Evolutionary conservation across 30 jellyfish, hydroid and myxozoan species (phyloP), one percentile per base, ranked within the genome.

Genomic region (Euphysa ruthae): DNA sequence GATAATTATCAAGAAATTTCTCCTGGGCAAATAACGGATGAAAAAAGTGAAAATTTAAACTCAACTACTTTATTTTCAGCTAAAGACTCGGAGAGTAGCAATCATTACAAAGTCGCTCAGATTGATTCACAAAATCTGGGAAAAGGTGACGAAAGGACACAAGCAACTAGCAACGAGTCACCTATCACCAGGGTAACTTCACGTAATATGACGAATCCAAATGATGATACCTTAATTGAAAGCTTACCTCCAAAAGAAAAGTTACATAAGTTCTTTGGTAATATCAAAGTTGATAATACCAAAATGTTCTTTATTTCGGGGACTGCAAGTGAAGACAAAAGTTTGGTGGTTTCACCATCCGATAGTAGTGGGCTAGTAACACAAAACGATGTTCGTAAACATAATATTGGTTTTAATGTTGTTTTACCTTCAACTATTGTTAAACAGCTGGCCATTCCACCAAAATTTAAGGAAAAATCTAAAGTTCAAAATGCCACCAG

Each of bases 91-190:
- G 62, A 27, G 6, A 63, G 24, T 8, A 35, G 29, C 22, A 24
- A 32, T 63, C 34, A 42, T 6, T 21, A 18, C 29, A 38, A 56
- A 27, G 18, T 21, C 24, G 23, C 49, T 56, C 44, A 56, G 4
- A 18, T 44, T 1, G 77, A n/a, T 1, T 6, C 30, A 25, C 16
- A 42, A 63, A 24, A 63, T 34, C 21, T 21, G n/a, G 58, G 18
- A 10, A 27, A 30, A 7, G 33, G 52, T 32, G 38, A 38, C 22
- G 75, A 21, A 21, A 43, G 77, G 93, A 78, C 96, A 78, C 93
- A 78, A 85, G 96, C 96, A 85, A 79, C 96, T 85, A 85, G 96
- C 96, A 85, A 85, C 81, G 74, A 66, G 4, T 78, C 33, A 63
- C 73, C 82, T 6, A 63, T 58, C 35, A 84, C 93, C 25, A 64